Conservation (phyloP, 2,888 invertebrate species). For the Orchesellides sinensis region DNA sequence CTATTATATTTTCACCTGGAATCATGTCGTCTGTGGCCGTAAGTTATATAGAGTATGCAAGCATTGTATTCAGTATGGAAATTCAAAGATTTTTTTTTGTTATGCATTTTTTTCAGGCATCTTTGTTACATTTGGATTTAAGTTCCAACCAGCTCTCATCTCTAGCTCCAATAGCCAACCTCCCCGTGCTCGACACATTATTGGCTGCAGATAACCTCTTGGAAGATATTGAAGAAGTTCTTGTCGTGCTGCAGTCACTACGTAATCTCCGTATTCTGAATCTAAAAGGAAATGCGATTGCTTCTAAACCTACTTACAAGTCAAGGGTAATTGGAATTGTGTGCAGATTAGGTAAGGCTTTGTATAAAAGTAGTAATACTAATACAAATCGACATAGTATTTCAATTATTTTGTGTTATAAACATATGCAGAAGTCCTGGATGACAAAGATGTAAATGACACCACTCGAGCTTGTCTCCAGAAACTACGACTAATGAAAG, state of each 20-base stretch:
- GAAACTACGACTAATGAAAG: slow-evolving; percentile 77
- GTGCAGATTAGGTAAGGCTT: slow-evolving; percentile 61
- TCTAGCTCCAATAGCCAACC: slow-evolving; percentile 78
- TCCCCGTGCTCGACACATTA: slow-evolving; percentile 62
- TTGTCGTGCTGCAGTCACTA: slow-evolving; percentile 79
- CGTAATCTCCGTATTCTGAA: slow-evolving; percentile 80
- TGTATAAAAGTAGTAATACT: too few species aligned
- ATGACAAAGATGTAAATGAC: slow-evolving; percentile 81
- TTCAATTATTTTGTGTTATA: background rate
- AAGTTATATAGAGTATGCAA: slow-evolving; percentile 73
- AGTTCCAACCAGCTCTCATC: slow-evolving; percentile 82
- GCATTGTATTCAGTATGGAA: background rate
- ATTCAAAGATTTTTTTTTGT: background rate
- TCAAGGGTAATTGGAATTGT: slow-evolving; percentile 68
- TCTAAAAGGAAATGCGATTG: slow-evolving; percentile 83
- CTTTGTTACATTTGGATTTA: slow-evolving; percentile 81
- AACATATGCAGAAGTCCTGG: slow-evolving; percentile 79
- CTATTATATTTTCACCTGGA: slow-evolving; percentile 84
- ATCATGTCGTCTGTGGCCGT: slow-evolving; percentile 81
- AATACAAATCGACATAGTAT: too few species aligned
- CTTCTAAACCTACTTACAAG: slow-evolving; percentile 80
- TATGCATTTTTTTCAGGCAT: background rate
- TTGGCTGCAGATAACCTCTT: slow-evolving; percentile 76
- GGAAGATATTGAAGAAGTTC: slow-evolving; percentile 79
- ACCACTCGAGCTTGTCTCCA: slow-evolving; percentile 82